A percentile compares a stretch with the other conserved stretches of the same genome.
These are phyloP conservation scores for Torymus tubicola DNA, from an alignment of 2,888 invertebrate genomes.

Conservation along the genomic window DNA sequence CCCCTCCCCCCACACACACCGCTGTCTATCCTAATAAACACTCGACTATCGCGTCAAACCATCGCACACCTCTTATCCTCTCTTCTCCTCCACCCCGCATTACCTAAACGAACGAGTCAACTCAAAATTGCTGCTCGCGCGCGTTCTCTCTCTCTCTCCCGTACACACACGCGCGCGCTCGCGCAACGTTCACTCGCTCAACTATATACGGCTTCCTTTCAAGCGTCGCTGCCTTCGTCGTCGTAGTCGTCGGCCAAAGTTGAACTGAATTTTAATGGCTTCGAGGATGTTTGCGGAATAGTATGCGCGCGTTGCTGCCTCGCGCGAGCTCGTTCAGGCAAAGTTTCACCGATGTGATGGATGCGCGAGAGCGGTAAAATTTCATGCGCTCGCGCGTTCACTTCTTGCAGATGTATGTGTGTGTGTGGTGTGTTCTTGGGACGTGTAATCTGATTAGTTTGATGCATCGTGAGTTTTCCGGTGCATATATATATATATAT, in stretches of 20 bases:
- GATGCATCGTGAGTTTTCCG: not conserved
- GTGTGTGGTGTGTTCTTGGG: not conserved
- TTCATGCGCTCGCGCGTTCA: not conserved
- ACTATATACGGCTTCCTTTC: conserved; percentile 22
- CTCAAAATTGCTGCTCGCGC: conserved; percentile 1
- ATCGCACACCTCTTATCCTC: not conserved
- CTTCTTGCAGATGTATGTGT: not conserved
- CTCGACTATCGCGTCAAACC: not conserved
- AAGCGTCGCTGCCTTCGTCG: not conserved
- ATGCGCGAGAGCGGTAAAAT: conserved; percentile 19
- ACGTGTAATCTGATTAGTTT: not conserved
- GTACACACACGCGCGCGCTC: not conserved
- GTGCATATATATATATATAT: too few relatives aligned
- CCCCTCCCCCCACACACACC: too few relatives aligned
- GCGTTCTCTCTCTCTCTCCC: too few relatives aligned
- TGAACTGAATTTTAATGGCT: conserved; percentile 51
- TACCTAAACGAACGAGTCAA: conserved; percentile 2
- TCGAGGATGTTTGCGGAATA: conserved; percentile 9
- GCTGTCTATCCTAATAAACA: not conserved
- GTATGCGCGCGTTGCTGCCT: too few relatives aligned
- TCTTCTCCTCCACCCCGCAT: not conserved
- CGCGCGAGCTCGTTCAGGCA: too few relatives aligned
- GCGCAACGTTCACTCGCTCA: too few relatives aligned
- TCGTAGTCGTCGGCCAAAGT: not conserved
- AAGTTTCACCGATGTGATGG: conserved; percentile 18